A percentile compares a stretch with the other conserved stretches of the same genome.
phyloP scores from a whole-genome alignment of 92 coral and sea anemone genomes.

The Phymanthus crucifer region DNA sequence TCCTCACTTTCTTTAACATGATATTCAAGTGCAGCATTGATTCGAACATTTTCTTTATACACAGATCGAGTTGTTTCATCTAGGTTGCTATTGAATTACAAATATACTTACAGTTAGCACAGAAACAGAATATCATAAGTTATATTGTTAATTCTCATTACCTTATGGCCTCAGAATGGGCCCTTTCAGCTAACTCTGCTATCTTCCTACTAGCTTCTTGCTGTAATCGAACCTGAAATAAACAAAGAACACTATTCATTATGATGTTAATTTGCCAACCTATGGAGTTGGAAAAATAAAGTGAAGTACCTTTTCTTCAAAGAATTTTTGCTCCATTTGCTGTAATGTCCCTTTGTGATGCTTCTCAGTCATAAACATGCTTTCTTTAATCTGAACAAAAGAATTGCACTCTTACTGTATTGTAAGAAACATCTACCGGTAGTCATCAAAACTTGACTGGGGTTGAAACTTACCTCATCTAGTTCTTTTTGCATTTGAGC shows the following conservation, averaged over 20 bases:
- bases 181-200: conserved; percentile 97
- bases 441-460: too few species aligned
- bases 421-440: too few species aligned
- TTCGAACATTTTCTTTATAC: conserved; percentile 89
- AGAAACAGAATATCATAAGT: not conserved
- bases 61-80: conserved; percentile 98
- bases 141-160: conserved; percentile 11
- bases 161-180: conserved; percentile 96
- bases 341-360: conserved; percentile 84
- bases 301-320: conserved; percentile 86
- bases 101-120: not conserved
- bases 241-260: not conserved
- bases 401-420: too few species aligned
- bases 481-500: conserved; percentile 98
- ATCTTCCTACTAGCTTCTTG: conserved; percentile 98
- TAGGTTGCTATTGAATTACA: conserved; percentile 56
- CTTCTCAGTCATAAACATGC: conserved; percentile 85
- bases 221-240: conserved; percentile 79
- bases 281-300: not conserved
- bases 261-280: too few species aligned
- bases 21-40: conserved; percentile 93
- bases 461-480: conserved; percentile 99
- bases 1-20: conserved; percentile 85
- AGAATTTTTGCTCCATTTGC: conserved; percentile 98
- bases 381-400: conserved; percentile 79